Evolutionary conservation across 2,113 vertebrate genomes (phyloP).

Genomic region (Plestiodon gilberti): DNA sequence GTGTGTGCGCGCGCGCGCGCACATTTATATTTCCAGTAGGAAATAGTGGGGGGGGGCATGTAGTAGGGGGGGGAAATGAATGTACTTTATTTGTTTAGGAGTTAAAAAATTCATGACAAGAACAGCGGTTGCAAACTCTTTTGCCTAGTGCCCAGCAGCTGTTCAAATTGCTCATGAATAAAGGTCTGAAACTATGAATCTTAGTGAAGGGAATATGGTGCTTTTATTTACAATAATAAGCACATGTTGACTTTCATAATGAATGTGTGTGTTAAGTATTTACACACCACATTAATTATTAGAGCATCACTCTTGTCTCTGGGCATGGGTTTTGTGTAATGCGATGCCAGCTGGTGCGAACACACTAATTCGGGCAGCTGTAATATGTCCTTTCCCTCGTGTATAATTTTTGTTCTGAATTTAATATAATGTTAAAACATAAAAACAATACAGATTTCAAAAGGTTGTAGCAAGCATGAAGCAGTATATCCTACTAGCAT

Average conservation of each 20-base stretch:
- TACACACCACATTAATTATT: constrained; percentile 51
- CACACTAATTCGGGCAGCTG: constrained; percentile 2
- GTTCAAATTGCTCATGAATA: constrained; percentile 43
- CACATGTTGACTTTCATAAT: constrained; percentile 30
- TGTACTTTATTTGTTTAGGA: constrained; percentile 37
- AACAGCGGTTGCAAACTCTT: constrained; percentile 43
- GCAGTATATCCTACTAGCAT: too few relatives aligned
- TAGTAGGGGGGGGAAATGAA: background rate
- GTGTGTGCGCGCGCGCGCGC: too few relatives aligned
- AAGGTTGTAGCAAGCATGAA: too few relatives aligned
- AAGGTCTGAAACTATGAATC: constrained; percentile 51
- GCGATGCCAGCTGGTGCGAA: constrained; percentile 11
- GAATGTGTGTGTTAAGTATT: constrained; percentile 41
- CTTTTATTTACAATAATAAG: constrained; percentile 18
- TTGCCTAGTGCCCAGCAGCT: constrained; percentile 48
- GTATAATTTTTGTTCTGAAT: background rate
- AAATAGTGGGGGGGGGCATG: too few relatives aligned
- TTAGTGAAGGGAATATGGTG: constrained; percentile 18
- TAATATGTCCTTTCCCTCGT: background rate
- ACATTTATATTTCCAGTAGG: constrained; percentile 3
- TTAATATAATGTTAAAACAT: too few relatives aligned
- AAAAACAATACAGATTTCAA: too few relatives aligned
- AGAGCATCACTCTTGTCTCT: constrained; percentile 12
- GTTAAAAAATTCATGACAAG: constrained; percentile 45
- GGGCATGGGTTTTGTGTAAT: constrained; percentile 7